Conservation (phyloP, 2,797 vertebrate genomes). For the Lepilemur septentrionalis region DNA sequence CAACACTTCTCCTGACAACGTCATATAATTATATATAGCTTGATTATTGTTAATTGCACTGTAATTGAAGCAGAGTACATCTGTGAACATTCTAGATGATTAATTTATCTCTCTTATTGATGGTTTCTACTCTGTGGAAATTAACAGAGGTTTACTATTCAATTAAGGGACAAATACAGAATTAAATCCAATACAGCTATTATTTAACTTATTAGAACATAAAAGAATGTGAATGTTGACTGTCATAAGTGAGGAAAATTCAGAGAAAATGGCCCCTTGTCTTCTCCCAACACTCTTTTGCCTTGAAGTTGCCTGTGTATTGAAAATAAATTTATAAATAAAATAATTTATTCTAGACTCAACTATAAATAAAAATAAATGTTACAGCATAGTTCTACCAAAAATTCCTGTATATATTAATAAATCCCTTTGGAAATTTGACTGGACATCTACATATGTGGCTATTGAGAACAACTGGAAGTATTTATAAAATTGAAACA, state of each 20-base stretch:
- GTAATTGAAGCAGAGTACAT: neutral
- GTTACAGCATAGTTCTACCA: neutral
- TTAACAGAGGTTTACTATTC: neutral
- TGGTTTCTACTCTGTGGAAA: neutral
- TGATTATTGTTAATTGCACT: neutral
- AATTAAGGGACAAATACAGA: neutral
- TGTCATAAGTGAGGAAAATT: neutral
- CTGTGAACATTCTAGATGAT: neutral
- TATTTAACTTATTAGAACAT: neutral
- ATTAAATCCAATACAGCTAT: neutral
- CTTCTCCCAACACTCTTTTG: neutral
- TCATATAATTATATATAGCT: neutral
- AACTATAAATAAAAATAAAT: conserved; percentile 5
- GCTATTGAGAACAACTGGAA: neutral
- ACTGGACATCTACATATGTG: neutral
- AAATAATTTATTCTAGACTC: conserved; percentile 1
- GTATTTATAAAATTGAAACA: conserved; percentile 7
- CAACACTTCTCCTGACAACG: neutral
- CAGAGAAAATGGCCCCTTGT: neutral
- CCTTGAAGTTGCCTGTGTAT: neutral
- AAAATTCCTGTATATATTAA: neutral
- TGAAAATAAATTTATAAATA: conserved; percentile 36
- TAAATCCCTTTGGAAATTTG: neutral
- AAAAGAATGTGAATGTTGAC: neutral
- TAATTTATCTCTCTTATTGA: neutral